Percentiles rank a stretch among this genome's conserved stretches.
phyloP scores from a whole-genome alignment of 1,140 invertebrate species.

The Pogonomyrmex barbatus region DNA sequence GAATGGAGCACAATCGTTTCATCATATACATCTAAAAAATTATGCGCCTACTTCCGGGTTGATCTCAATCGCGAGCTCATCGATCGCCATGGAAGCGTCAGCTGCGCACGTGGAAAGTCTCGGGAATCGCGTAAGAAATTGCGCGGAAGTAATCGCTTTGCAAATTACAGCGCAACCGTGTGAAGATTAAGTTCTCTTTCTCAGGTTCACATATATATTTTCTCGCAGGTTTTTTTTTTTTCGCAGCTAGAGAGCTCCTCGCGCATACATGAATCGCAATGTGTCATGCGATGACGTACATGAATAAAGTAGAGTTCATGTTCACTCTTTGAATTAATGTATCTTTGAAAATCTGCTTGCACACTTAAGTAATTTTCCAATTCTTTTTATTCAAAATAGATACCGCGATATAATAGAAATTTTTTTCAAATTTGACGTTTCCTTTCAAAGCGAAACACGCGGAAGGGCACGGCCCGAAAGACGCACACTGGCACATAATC shows the following conservation, averaged over 20 bases:
- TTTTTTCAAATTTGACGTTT: not conserved
- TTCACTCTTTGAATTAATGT: not conserved
- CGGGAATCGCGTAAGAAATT: slow-evolving; percentile 55
- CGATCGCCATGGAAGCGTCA: slow-evolving; percentile 45
- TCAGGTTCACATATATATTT: slow-evolving; percentile 23
- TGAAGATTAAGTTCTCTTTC: slow-evolving; percentile 32
- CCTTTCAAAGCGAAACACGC: not conserved
- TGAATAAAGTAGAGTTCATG: not conserved
- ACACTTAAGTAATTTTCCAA: not conserved
- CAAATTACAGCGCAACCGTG: slow-evolving; percentile 50
- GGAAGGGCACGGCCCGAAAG: not conserved
- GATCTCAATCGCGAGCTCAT: slow-evolving; percentile 40
- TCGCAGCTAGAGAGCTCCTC: no score
- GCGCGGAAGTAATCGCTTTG: slow-evolving; percentile 52
- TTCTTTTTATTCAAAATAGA: not conserved
- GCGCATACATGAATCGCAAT: not conserved
- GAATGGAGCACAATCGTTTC: not conserved
- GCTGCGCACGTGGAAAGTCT: slow-evolving; percentile 37
- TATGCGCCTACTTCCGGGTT: slow-evolving; percentile 28
- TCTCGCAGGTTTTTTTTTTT: slow-evolving; percentile 1
- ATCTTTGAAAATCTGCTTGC: not conserved
- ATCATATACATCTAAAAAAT: slow-evolving; percentile 21
- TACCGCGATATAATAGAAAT: not conserved
- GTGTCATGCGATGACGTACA: not conserved
- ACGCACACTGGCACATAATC: slow-evolving; percentile 15